A percentile compares a stretch with the other conserved stretches of the same genome.
phyloP scores from a whole-genome alignment of 2,113 vertebrate species.

The Marmota monax region DNA sequence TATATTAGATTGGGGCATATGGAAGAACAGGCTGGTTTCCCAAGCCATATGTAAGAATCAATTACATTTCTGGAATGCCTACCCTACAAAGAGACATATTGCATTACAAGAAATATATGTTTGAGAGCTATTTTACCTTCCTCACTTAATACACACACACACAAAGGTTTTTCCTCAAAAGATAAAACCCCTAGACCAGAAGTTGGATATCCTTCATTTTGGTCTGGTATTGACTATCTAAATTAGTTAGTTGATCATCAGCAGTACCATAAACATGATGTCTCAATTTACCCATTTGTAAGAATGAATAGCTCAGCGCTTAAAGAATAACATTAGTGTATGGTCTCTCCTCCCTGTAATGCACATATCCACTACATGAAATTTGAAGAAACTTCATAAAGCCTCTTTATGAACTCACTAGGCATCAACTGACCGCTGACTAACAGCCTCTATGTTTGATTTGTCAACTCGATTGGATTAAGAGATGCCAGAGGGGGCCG shows the following conservation, averaged over 20 bases:
- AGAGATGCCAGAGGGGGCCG: too few species aligned
- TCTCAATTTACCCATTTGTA: not conserved
- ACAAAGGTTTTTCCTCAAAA: not conserved
- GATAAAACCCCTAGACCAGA: not conserved
- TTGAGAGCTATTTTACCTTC: not conserved
- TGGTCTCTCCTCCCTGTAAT: not conserved
- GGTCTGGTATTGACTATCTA: not conserved
- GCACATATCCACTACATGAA: not conserved
- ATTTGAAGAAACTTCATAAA: not conserved
- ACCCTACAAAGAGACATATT: not conserved
- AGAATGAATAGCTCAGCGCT: not conserved
- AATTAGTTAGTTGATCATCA: not conserved
- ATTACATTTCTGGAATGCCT: not conserved
- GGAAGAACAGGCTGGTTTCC: not conserved
- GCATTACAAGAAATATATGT: not conserved
- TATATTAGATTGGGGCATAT: not conserved
- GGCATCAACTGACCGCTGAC: not conserved
- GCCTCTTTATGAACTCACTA: not conserved
- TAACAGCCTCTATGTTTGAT: not conserved
- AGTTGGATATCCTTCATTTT: not conserved
- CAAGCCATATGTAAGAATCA: conserved; percentile 25
- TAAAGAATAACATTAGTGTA: not conserved
- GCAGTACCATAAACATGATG: not conserved
- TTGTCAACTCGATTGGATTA: too few species aligned
- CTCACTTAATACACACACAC: not conserved